These are phyloP conservation scores for Leptothorax acervorum DNA, from an alignment of 2,888 invertebrate genomes.

Conservation along the genomic window DNA sequence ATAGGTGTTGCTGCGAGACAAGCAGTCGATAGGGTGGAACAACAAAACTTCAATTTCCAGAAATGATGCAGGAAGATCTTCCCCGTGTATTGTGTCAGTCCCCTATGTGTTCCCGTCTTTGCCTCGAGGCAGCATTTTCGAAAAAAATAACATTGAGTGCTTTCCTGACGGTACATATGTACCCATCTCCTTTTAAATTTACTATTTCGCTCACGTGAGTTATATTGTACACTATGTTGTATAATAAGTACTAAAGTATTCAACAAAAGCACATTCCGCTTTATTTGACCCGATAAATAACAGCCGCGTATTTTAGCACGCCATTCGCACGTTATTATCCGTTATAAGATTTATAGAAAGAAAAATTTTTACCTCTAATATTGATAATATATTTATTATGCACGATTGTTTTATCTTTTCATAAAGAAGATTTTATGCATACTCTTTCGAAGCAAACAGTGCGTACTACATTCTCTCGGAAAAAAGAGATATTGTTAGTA, in stretches of 20 bases:
- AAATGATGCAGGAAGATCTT: conserved; percentile 81
- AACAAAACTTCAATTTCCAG: conserved; percentile 83
- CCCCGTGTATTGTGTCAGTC: conserved; percentile 75
- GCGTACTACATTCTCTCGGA: conserved; percentile 43
- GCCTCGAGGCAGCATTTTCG: conserved; percentile 6
- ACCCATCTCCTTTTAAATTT: conserved; percentile 10
- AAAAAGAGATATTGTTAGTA: conserved; percentile 46
- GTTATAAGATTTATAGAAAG: background rate
- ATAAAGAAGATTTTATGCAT: background rate
- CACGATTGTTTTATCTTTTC: background rate
- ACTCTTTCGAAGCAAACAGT: conserved; percentile 8
- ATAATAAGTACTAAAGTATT: background rate
- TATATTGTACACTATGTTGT: background rate
- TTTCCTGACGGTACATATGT: background rate
- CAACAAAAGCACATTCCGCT: background rate
- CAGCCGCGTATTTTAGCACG: background rate
- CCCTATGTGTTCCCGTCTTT: conserved; percentile 61
- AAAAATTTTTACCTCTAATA: background rate
- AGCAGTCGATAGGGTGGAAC: conserved; percentile 74
- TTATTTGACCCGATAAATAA: background rate
- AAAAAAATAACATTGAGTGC: conserved; percentile 19
- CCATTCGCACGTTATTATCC: background rate
- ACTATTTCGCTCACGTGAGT: background rate
- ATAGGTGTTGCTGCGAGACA: conserved; percentile 50
- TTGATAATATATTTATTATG: background rate